A percentile compares a stretch with the other conserved stretches of the same genome.
phyloP scores from a whole-genome alignment of 1,140 invertebrate species.

The Zaprionus gabonicus region DNA sequence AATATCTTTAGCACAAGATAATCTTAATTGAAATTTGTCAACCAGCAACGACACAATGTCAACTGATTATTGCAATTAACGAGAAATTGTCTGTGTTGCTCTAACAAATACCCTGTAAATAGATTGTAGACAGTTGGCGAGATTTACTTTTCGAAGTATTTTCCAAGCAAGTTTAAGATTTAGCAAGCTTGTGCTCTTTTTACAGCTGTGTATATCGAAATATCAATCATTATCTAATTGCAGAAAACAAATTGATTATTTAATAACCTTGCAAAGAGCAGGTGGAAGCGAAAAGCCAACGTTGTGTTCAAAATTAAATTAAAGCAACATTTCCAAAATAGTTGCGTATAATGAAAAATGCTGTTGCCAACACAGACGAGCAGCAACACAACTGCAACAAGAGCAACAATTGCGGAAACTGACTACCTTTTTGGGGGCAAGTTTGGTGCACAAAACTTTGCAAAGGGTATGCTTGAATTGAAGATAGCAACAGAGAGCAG shows the following conservation, averaged over 20 bases:
- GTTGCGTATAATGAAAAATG: slow-evolving; percentile 35
- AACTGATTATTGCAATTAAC: background rate
- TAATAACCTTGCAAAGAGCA: background rate
- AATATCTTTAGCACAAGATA: background rate
- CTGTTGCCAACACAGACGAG: slow-evolving; percentile 12
- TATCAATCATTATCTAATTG: background rate
- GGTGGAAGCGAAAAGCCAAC: slow-evolving; percentile 36
- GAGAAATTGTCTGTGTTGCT: background rate
- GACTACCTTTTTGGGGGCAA: slow-evolving; percentile 24
- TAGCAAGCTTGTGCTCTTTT: background rate
- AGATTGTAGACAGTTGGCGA: no score
- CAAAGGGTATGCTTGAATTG: background rate
- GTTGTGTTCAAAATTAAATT: slow-evolving; percentile 47
- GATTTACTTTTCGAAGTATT: background rate
- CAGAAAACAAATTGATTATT: background rate
- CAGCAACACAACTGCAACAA: slow-evolving; percentile 11
- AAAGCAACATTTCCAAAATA: slow-evolving; percentile 30
- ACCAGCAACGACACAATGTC: background rate
- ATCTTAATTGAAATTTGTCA: slow-evolving; percentile 5
- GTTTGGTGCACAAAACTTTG: slow-evolving; percentile 43
- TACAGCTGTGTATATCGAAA: background rate
- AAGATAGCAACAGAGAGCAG: background rate
- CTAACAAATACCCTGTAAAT: no score
- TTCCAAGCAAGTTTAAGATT: background rate
- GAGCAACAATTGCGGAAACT: slow-evolving; percentile 34